phyloP scores from a whole-genome alignment of 2,888 invertebrate genomes.

The Drosophila pseudotakahashii region DNA sequence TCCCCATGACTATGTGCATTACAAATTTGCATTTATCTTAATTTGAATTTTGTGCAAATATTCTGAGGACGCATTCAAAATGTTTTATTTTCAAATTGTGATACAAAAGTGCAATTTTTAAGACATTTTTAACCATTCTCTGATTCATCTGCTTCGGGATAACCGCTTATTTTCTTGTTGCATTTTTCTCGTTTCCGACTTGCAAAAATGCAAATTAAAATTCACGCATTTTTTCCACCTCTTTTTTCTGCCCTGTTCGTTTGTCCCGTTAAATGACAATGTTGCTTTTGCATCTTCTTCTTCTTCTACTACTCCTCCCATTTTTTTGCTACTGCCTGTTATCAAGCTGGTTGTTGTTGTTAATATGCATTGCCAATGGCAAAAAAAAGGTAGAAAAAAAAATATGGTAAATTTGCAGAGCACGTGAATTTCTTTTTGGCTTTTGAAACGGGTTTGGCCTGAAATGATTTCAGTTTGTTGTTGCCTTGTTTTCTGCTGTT shows the following conservation, averaged over 20 bases:
- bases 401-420: conserved; percentile 34
- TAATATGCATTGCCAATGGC: conserved; percentile 60
- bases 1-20: too few relatives aligned
- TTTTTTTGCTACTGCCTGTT: conserved; percentile 13
- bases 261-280: conserved; percentile 56
- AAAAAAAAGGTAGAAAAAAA: conserved; percentile 4
- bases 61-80: too few relatives aligned
- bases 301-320: conserved; percentile 22
- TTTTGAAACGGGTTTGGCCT: conserved; percentile 66
- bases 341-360: conserved; percentile 45
- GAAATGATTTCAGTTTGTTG: conserved; percentile 44
- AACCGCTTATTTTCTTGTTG: conserved; percentile 10
- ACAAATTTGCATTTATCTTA: too few relatives aligned
- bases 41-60: too few relatives aligned
- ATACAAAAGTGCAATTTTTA: too few relatives aligned
- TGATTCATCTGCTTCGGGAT: conserved; percentile 11
- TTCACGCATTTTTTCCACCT: conserved; percentile 51
- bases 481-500: conserved; percentile 41
- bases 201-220: conserved; percentile 62
- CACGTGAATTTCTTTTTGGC: conserved; percentile 72
- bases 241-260: conserved; percentile 22
- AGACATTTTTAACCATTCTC: too few relatives aligned
- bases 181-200: conserved; percentile 33
- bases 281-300: conserved; percentile 33
- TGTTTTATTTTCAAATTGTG: too few relatives aligned